phyloP scores from a whole-genome alignment of 2,113 vertebrate species.

The Labeo rohita region DNA sequence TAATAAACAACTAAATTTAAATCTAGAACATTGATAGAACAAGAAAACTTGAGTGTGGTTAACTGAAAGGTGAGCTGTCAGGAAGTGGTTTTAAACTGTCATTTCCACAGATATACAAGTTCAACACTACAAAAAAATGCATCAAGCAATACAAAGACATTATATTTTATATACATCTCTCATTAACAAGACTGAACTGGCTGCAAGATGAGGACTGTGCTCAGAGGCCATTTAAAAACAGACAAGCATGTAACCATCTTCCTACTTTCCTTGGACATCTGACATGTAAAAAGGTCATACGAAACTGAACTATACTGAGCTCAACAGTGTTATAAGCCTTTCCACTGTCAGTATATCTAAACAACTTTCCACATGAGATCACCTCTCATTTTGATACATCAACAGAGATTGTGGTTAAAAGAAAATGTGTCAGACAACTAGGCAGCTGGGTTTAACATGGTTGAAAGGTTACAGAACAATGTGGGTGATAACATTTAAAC shows the following conservation, averaged over 20 bases:
- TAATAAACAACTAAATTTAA: background rate
- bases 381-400: background rate
- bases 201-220: background rate
- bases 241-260: background rate
- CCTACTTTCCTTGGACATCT: background rate
- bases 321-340: background rate
- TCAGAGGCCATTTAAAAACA: background rate
- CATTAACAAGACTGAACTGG: background rate
- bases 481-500: conserved; percentile 24
- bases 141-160: background rate
- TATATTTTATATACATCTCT: background rate
- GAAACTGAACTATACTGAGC: background rate
- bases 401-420: background rate
- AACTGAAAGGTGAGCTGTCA: conserved; percentile 36
- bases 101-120: conserved; percentile 20
- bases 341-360: background rate
- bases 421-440: background rate
- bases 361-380: background rate
- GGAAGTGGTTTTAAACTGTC: conserved; percentile 60
- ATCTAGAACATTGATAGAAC: background rate
- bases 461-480: conserved; percentile 20
- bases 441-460: background rate
- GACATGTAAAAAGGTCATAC: background rate
- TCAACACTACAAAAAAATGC: background rate
- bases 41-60: background rate